Evolutionary conservation across 64 coral and sea anemone genomes (phyloP).

Genomic region (Stichodactyla helianthus): DNA sequence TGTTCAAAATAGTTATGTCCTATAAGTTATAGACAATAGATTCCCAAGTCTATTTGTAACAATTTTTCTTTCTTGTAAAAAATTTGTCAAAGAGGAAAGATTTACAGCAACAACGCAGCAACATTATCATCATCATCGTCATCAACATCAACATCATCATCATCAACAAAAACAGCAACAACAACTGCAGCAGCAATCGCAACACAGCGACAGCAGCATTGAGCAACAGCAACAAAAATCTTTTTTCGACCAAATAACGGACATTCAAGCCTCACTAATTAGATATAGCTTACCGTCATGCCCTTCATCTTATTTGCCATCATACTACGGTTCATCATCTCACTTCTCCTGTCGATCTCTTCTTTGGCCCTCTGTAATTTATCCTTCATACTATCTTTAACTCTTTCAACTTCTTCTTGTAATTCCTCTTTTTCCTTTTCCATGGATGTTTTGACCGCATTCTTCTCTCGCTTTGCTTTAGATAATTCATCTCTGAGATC

Average conservation of each 20-base stretch:
- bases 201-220: not conserved
- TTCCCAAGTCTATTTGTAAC: no score
- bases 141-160: not conserved
- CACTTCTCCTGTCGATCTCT: conserved; percentile 64
- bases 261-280: not conserved
- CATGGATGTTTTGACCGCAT: conserved; percentile 38
- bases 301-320: conserved; percentile 23
- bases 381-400: conserved; percentile 62
- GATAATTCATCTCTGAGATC: conserved; percentile 65
- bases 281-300: conserved; percentile 21
- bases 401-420: conserved; percentile 69
- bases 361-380: conserved; percentile 74
- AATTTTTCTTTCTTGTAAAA: no score
- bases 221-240: not conserved
- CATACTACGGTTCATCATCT: conserved; percentile 18
- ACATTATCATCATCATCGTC: not conserved
- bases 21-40: not conserved
- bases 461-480: conserved; percentile 65
- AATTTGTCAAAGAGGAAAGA: no score
- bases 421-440: conserved; percentile 74
- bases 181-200: no score
- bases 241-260: not conserved
- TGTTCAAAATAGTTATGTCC: not conserved
- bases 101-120: no score
- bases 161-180: not conserved